These are phyloP conservation scores for Frankliniella intonsa DNA, from an alignment of 2,888 invertebrate genomes.

Conservation along the genomic window DNA sequence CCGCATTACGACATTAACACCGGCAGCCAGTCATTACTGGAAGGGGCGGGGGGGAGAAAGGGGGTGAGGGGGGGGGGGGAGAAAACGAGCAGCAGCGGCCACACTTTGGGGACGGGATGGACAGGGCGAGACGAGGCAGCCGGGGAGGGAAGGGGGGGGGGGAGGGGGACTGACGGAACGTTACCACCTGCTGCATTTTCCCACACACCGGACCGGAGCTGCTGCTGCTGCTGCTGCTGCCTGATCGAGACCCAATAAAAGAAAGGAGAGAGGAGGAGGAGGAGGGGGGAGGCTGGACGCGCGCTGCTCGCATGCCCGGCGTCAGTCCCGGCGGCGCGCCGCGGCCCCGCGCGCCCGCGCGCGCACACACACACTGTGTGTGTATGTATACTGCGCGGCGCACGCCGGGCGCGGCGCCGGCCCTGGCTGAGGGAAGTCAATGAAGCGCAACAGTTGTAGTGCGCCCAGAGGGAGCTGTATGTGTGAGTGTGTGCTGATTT, in stretches of 20 bases:
- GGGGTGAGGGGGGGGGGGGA: background rate
- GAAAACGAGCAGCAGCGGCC: background rate
- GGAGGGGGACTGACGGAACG: too few relatives aligned
- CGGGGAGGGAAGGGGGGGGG: too few relatives aligned
- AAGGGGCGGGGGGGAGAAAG: background rate
- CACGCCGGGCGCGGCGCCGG: too few relatives aligned
- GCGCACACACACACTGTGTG: background rate
- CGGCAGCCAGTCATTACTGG: slow-evolving; percentile 2
- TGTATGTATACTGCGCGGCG: too few relatives aligned
- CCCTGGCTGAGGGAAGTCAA: too few relatives aligned
- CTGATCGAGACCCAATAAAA: too few relatives aligned
- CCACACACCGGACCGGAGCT: slow-evolving; percentile 11
- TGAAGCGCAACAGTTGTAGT: too few relatives aligned
- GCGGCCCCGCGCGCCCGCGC: background rate
- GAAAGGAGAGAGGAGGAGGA: background rate
- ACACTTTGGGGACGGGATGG: background rate
- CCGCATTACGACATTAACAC: slow-evolving; percentile 7
- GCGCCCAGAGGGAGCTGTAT: too few relatives aligned
- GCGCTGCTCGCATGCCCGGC: background rate
- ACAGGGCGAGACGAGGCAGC: too few relatives aligned
- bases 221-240: background rate
- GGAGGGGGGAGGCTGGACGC: background rate
- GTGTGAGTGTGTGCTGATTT: too few relatives aligned
- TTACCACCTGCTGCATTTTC: slow-evolving; percentile 22
- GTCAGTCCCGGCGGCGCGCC: background rate